Evolutionary conservation across 2,113 vertebrate genomes (phyloP).

Genomic region (Abramis brama): DNA sequence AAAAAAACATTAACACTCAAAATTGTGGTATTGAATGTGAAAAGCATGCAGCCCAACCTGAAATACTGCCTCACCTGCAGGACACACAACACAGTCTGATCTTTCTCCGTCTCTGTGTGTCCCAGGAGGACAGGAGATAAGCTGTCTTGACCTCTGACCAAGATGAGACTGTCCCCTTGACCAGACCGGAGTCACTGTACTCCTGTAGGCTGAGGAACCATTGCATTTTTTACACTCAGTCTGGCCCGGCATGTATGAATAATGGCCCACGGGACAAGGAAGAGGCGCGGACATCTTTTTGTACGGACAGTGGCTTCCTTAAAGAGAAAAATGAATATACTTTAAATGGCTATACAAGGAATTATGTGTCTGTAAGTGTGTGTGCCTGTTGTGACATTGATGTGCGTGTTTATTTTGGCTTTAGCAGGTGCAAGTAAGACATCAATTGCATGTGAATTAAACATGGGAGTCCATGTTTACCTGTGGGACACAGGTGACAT

Average conservation of each 20-base stretch:
- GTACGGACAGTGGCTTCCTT: slow-evolving; percentile 75
- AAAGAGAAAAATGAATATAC: slow-evolving; percentile 19
- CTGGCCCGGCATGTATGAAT: slow-evolving; percentile 66
- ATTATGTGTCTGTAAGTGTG: not conserved
- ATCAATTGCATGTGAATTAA: slow-evolving; percentile 53
- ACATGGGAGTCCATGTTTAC: slow-evolving; percentile 65
- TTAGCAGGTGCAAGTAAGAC: slow-evolving; percentile 47
- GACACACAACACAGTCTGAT: slow-evolving; percentile 68
- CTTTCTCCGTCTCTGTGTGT: slow-evolving; percentile 69
- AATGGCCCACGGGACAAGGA: slow-evolving; percentile 68
- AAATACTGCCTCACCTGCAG: slow-evolving; percentile 66
- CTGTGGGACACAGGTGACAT: slow-evolving; percentile 79
- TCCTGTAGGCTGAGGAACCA: slow-evolving; percentile 61
- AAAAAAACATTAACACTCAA: not conserved
- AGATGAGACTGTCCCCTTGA: slow-evolving; percentile 36
- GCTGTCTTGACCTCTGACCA: slow-evolving; percentile 60
- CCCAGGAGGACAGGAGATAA: slow-evolving; percentile 69
- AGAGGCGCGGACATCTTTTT: slow-evolving; percentile 69
- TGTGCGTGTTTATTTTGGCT: slow-evolving; percentile 32
- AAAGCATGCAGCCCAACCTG: not conserved
- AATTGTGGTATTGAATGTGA: not conserved
- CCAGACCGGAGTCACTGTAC: slow-evolving; percentile 55
- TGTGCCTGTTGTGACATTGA: slow-evolving; percentile 16
- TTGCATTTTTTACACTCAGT: slow-evolving; percentile 70
- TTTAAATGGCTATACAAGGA: not conserved